Percentiles rank a stretch among this genome's conserved stretches.
phyloP scores from a whole-genome alignment of 2,888 invertebrate species.

The Eristalis pertinax region DNA sequence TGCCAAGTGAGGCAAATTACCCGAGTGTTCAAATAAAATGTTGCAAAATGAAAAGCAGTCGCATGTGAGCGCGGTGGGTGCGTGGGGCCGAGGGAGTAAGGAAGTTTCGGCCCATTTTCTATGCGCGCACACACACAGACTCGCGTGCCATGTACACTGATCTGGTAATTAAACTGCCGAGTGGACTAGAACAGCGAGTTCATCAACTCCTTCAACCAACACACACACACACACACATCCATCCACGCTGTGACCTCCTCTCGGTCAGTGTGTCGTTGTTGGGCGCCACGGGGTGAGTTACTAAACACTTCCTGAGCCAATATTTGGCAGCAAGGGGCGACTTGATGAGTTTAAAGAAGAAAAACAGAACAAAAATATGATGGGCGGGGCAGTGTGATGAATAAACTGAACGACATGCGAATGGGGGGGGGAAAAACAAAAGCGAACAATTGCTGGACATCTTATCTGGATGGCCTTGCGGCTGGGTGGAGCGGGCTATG shows the following conservation, averaged over 20 bases:
- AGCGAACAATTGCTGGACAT: conserved; percentile 3
- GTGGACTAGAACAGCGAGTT: conserved; percentile 26
- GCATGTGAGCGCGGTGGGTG: neutral
- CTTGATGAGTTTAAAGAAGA: conserved; percentile 13
- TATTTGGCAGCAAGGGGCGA: conserved; percentile 26
- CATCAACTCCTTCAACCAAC: conserved; percentile 28
- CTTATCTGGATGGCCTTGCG: neutral
- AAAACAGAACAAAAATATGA: neutral
- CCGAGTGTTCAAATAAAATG: conserved; percentile 29
- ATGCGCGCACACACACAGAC: neutral
- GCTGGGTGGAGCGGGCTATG: neutral
- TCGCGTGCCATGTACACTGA: conserved; percentile 15
- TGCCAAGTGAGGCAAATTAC: conserved; percentile 29
- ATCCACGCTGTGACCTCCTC: no score
- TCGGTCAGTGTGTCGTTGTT: neutral
- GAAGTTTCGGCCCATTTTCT: neutral
- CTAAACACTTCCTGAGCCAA: conserved; percentile 15
- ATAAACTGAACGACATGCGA: neutral
- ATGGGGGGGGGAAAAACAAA: neutral
- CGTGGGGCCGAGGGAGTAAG: neutral
- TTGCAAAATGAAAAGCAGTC: neutral
- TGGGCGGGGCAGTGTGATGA: neutral
- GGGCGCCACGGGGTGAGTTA: conserved; percentile 6
- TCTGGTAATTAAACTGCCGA: conserved; percentile 47
- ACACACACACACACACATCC: neutral